These are phyloP conservation scores for Mormyrus proboscirostris DNA, from an alignment of 2,797 vertebrate species.

Conservation along the genomic window DNA sequence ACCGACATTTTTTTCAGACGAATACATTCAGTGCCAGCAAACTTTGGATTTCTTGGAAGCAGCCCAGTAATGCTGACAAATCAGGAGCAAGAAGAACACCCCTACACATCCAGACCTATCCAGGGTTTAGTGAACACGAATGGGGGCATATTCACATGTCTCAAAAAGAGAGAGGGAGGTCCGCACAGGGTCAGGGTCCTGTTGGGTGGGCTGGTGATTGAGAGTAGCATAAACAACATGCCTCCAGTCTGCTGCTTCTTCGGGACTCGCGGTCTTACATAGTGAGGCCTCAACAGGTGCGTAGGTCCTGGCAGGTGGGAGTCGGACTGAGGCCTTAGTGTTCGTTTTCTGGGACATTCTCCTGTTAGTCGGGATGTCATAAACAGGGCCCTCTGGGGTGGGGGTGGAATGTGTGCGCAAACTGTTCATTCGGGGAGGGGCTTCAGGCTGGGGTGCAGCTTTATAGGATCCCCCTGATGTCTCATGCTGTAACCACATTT, in stretches of 20 bases:
- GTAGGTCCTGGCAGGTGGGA: neutral
- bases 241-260: neutral
- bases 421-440: neutral
- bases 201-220: neutral
- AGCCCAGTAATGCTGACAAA: neutral
- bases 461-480: neutral
- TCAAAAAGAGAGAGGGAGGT: neutral
- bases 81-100: neutral
- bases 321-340: neutral
- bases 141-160: neutral
- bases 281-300: neutral
- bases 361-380: neutral
- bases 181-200: neutral
- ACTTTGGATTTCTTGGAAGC: neutral
- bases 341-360: neutral
- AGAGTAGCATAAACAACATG: conserved; percentile 3
- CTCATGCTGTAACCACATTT: neutral
- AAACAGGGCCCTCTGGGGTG: neutral
- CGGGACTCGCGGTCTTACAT: neutral
- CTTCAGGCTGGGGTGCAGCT: neutral
- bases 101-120: neutral
- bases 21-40: neutral
- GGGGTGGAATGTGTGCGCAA: neutral
- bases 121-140: neutral
- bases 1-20: neutral